Percentiles rank a stretch among this genome's conserved stretches.
These are phyloP conservation scores for Lithophane ornitopus DNA, from an alignment of 2,888 invertebrate genomes.

Conservation along the genomic window DNA sequence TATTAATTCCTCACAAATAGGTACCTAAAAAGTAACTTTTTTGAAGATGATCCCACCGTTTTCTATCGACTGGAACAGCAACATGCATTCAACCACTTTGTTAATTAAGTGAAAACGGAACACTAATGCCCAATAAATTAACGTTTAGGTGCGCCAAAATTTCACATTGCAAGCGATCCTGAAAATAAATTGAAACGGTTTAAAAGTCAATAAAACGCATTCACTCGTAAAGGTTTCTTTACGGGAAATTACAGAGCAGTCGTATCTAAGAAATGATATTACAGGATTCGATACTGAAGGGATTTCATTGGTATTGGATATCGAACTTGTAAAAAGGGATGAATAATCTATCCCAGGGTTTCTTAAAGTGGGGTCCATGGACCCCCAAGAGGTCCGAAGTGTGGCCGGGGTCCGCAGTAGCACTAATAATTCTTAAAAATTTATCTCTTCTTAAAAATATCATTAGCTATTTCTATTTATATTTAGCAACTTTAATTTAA, in stretches of 20 bases:
- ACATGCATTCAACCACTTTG: not conserved
- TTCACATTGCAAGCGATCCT: conserved; percentile 18
- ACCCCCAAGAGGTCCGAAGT: too few relatives aligned
- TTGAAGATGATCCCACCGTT: too few relatives aligned
- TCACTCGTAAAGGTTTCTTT: conserved; percentile 38
- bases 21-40: not conserved
- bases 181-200: conserved; percentile 29
- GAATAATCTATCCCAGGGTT: conserved; percentile 15
- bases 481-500: too few relatives aligned
- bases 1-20: not conserved
- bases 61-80: not conserved
- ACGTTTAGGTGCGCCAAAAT: not conserved
- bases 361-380: too few relatives aligned
- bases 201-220: conserved; percentile 55
- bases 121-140: conserved; percentile 36
- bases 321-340: conserved; percentile 11
- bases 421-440: too few relatives aligned
- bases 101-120: conserved; percentile 12
- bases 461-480: too few relatives aligned
- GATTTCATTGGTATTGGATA: conserved; percentile 25
- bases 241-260: conserved; percentile 37
- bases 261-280: conserved; percentile 18
- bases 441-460: too few relatives aligned
- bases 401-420: too few relatives aligned
- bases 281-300: conserved; percentile 12